Evolutionary conservation across 2,113 vertebrate genomes (phyloP), one percentile per base, ranked within the genome.

Genomic region (Poeciliopsis prolifica): DNA sequence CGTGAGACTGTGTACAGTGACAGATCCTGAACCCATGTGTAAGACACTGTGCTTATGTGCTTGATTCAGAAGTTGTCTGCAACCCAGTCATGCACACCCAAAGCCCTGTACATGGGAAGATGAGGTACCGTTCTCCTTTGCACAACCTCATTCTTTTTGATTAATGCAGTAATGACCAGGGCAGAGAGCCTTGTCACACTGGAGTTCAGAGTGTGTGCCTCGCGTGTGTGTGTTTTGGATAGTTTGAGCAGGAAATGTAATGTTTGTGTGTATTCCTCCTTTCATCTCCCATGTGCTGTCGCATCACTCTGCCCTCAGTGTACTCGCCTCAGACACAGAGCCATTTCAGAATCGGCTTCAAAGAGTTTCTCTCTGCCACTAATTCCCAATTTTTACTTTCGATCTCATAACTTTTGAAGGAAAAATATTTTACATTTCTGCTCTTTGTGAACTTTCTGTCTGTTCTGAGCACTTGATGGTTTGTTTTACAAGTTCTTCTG

Each of bases 251-350:
- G 66, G 63, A 74, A 63, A 77, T 70, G 75, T 35, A 28, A 70
- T 72, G 70, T 75, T 58, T 83, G 79, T 58, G 77, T 60, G 62
- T 51, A 6, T 60, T 1, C 4, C 35, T 44, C 76, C 86, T 92
- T 91, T 90, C 85, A 93, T 93, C 89, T 92, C 78, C 81, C 75
- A 37, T 69, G 61, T 62, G 65, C 78, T 68, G 73, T 14, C 10
- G 58, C 67, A 19, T 71, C 70, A 11, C 70, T 81, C 75, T 83
- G 74, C 80, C 80, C 82, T 88, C 77, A 28, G 76, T 33, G 78
- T 37, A 72, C 68, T 77, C 74, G 58, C 33, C 77, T 81, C 78
- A 69, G 70, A 86, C 72, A 44, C 65, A 72, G 60, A 84, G 51
- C 70, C 72, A 70, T 86, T 86, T 86, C 76, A 77, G 68, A 72